Evolutionary conservation across 2,113 vertebrate genomes (phyloP).

Genomic region (Lepidothrix coronata): DNA sequence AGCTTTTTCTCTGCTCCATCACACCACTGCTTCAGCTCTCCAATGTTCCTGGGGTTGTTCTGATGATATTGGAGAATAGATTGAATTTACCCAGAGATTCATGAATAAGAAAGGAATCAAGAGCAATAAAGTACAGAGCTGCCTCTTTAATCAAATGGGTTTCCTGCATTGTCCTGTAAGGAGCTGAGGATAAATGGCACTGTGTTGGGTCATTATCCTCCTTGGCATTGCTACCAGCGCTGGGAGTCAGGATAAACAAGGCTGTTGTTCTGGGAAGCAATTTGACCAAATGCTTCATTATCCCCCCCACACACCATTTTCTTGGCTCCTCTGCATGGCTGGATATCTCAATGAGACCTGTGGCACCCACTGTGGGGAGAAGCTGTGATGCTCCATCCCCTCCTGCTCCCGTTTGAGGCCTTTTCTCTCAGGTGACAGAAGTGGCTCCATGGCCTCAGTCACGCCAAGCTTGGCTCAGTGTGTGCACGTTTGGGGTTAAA

Average conservation of each 20-base stretch:
- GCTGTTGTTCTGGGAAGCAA: neutral
- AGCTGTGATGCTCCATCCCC: neutral
- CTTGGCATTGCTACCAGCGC: neutral
- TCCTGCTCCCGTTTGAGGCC: too few species aligned
- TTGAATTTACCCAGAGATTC: neutral
- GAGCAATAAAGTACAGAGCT: neutral
- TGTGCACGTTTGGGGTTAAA: neutral
- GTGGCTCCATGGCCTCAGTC: fast-evolving
- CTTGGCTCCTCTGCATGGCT: neutral
- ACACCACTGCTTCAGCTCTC: neutral
- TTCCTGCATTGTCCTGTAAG: neutral
- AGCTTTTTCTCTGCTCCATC: neutral
- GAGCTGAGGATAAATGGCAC: neutral
- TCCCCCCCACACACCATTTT: neutral
- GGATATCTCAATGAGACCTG: neutral
- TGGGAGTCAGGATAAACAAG: too few species aligned
- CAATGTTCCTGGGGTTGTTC: neutral
- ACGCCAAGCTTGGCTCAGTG: fast-evolving
- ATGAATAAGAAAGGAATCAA: neutral
- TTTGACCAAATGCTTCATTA: neutral
- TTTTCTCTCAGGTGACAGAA: neutral
- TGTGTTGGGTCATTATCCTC: fast-evolving
- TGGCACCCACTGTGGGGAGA: neutral
- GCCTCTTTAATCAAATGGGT: neutral
- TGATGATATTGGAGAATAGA: neutral